Evolutionary conservation across 1,140 invertebrate genomes (phyloP).

Genomic region (Eriosoma lanigerum): DNA sequence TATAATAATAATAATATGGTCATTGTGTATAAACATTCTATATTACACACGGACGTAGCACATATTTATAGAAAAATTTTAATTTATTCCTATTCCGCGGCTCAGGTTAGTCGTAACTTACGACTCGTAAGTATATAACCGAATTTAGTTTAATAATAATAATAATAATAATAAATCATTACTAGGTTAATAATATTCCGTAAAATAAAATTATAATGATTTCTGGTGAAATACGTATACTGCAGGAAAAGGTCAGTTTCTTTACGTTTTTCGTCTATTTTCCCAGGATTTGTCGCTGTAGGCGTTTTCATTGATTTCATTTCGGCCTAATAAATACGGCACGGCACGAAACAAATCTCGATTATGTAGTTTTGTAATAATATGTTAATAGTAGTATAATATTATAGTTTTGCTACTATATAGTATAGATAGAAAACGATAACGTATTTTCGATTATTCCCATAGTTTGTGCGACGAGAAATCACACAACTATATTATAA

Average conservation of each 20-base stretch:
- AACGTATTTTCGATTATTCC: constrained; percentile 1
- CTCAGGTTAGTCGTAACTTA: too few relatives aligned
- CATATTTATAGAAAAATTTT: too few relatives aligned
- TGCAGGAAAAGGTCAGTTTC: constrained; percentile 20
- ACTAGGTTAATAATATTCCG: too few relatives aligned
- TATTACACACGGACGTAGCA: too few relatives aligned
- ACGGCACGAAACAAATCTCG: constrained; percentile 1
- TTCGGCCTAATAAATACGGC: constrained; percentile 30
- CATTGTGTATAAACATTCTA: too few relatives aligned
- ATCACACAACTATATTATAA: neutral
- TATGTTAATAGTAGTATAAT: neutral
- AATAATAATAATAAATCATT: too few relatives aligned
- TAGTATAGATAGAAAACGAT: neutral
- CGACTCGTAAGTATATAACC: too few relatives aligned
- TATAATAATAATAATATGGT: too few relatives aligned
- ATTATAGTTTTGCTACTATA: neutral
- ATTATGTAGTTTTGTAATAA: constrained; percentile 19
- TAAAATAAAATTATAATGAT: too few relatives aligned
- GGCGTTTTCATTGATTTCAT: constrained; percentile 18
- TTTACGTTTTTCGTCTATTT: neutral
- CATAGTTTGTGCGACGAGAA: neutral
- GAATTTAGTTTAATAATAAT: too few relatives aligned
- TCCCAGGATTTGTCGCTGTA: constrained; percentile 11
- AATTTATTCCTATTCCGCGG: too few relatives aligned
- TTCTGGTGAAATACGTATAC: too few relatives aligned